phyloP scores from a whole-genome alignment of 2,888 invertebrate species.

The Trypoxylon attenuatum region DNA sequence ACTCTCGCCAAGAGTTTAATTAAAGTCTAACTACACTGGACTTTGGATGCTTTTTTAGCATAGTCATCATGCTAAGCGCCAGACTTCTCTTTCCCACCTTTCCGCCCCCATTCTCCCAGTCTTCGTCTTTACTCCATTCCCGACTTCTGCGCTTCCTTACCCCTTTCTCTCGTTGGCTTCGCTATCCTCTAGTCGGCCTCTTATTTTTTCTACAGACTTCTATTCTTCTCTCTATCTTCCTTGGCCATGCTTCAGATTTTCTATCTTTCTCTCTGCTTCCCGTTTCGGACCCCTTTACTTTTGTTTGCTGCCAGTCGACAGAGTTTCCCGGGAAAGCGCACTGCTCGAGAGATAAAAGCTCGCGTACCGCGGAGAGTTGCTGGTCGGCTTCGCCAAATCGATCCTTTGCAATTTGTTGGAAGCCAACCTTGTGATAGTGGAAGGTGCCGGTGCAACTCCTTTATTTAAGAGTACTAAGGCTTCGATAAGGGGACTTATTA shows the following conservation, averaged over 20 bases:
- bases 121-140: not conserved
- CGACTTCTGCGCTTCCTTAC: not conserved
- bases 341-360: conserved; percentile 17
- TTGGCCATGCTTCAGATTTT: not conserved
- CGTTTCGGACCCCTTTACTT: not conserved
- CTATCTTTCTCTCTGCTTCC: not conserved
- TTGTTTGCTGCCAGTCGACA: not conserved
- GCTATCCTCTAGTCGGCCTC: not conserved
- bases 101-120: not conserved
- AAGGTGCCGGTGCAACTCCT: not conserved
- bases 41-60: conserved; percentile 34
- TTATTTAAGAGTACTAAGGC: not conserved
- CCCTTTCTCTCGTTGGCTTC: not conserved
- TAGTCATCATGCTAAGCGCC: conserved; percentile 29
- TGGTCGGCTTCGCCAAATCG: conserved; percentile 10
- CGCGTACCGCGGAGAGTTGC: not conserved
- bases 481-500: conserved; percentile 16
- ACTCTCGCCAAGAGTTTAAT: conserved; percentile 38
- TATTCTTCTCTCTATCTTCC: not conserved
- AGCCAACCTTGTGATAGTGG: not conserved
- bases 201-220: not conserved
- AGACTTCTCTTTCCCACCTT: conserved; percentile 3
- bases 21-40: conserved; percentile 37
- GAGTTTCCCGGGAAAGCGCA: conserved; percentile 6
- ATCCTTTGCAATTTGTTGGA: conserved; percentile 19